Evolutionary conservation across 1,140 invertebrate genomes (phyloP).

Genomic region (Drosophila malerkotliana): DNA sequence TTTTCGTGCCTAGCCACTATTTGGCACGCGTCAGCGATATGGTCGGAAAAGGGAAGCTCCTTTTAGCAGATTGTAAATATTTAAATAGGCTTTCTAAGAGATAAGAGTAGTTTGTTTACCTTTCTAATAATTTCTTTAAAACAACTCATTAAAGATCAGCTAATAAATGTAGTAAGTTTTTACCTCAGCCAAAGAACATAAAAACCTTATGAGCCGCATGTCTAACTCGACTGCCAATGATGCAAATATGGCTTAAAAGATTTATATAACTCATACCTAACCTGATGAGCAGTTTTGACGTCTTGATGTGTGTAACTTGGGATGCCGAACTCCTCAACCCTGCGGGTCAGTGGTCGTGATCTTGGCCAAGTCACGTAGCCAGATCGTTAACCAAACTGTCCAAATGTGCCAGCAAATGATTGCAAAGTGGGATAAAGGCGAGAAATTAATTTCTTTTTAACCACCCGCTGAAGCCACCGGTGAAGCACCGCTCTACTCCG

Average conservation of each 20-base stretch:
- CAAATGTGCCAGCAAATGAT: slow-evolving; percentile 36
- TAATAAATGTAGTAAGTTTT: not conserved
- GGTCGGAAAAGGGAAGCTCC: not conserved
- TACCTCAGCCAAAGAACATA: slow-evolving; percentile 1
- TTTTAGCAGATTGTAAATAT: not conserved
- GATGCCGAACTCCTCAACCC: slow-evolving; percentile 32
- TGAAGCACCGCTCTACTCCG: not conserved
- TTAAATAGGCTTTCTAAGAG: not conserved
- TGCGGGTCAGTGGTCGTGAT: slow-evolving; percentile 46
- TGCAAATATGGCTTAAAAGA: not conserved
- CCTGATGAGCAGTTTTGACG: not conserved
- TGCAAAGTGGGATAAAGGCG: slow-evolving; percentile 34
- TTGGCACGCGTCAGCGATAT: slow-evolving; percentile 12
- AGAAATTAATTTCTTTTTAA: slow-evolving; percentile 54
- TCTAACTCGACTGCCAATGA: not conserved
- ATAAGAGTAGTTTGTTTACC: too few species aligned
- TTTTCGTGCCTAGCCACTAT: slow-evolving; percentile 41
- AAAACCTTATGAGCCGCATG: slow-evolving; percentile 2
- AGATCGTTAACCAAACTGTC: slow-evolving; percentile 35
- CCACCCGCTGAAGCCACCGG: slow-evolving; percentile 17
- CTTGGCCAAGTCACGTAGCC: slow-evolving; percentile 40
- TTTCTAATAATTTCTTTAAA: too few species aligned
- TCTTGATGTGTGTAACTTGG: slow-evolving; percentile 16
- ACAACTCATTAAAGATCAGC: not conserved
- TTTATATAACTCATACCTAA: slow-evolving; percentile 23